A percentile compares a stretch with the other conserved stretches of the same genome.
phyloP scores from a whole-genome alignment of 2,797 vertebrate species.

The Amazona finschi region DNA sequence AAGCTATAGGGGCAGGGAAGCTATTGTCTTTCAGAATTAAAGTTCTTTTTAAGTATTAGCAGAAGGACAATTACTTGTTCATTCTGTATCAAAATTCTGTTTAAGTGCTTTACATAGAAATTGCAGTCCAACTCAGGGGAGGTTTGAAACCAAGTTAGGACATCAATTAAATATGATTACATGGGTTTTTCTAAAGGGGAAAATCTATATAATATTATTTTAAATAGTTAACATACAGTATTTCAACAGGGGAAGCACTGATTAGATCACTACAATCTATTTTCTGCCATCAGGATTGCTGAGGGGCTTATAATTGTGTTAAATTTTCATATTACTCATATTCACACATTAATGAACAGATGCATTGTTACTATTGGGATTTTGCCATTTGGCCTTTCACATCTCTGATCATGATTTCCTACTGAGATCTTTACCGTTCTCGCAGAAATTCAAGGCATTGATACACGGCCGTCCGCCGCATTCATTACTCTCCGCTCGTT shows the following conservation, averaged over 20 bases:
- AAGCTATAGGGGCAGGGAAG: background rate
- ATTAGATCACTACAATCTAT: slow-evolving; percentile 50
- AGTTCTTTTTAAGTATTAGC: slow-evolving; percentile 5
- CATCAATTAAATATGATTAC: slow-evolving; percentile 15
- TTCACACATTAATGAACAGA: slow-evolving; percentile 60
- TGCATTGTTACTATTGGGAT: slow-evolving; percentile 65
- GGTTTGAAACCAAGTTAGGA: slow-evolving; percentile 46
- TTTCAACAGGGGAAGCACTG: slow-evolving; percentile 55
- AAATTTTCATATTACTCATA: slow-evolving; percentile 66
- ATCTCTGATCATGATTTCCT: slow-evolving; percentile 39
- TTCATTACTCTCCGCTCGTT: background rate
- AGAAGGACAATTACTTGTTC: background rate
- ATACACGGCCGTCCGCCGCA: background rate
- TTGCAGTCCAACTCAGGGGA: background rate
- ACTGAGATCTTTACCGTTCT: slow-evolving; percentile 12
- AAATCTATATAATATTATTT: slow-evolving; percentile 19
- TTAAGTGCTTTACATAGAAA: background rate
- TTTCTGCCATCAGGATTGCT: slow-evolving; percentile 37
- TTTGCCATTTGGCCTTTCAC: slow-evolving; percentile 63
- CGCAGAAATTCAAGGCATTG: background rate
- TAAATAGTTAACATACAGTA: slow-evolving; percentile 33
- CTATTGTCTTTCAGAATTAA: slow-evolving; percentile 45
- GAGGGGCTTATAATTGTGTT: slow-evolving; percentile 54
- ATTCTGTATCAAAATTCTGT: background rate
- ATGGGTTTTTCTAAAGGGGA: background rate